A percentile compares a stretch with the other conserved stretches of the same genome.
These are phyloP conservation scores for Gobio occitaniae DNA, from an alignment of 2,797 vertebrate species.

Conservation along the genomic window DNA sequence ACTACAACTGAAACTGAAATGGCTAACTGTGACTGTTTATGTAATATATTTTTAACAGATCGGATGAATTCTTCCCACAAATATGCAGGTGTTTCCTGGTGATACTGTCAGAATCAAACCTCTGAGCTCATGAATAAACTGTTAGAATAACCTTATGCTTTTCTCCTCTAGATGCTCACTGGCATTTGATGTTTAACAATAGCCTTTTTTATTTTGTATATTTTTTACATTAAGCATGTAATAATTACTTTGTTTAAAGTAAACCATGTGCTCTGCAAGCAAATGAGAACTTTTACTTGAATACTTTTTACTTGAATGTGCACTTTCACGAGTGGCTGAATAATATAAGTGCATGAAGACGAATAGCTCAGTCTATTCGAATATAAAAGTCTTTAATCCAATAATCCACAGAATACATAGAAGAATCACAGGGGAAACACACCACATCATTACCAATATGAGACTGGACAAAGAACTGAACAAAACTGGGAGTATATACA, in stretches of 20 bases:
- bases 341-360: background rate
- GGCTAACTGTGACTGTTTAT: conserved; percentile 4
- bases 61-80: background rate
- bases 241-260: background rate
- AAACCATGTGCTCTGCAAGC: background rate
- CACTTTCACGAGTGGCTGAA: background rate
- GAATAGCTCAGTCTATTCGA: background rate
- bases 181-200: background rate
- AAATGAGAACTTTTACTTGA: background rate
- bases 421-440: background rate
- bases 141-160: background rate
- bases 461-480: background rate
- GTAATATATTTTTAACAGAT: conserved; percentile 8
- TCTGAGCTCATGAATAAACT: background rate
- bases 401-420: background rate
- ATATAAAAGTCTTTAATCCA: background rate
- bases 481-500: background rate
- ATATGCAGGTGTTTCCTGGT: conserved; percentile 51
- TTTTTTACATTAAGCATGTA: background rate
- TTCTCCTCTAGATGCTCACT: background rate
- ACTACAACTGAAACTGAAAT: background rate
- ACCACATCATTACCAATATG: background rate
- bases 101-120: background rate
- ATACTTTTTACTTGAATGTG: background rate
- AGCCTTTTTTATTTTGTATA: background rate